These are phyloP conservation scores for Scaptomyza caliginosa DNA, from an alignment of 2,888 invertebrate species.

Conservation along the genomic window DNA sequence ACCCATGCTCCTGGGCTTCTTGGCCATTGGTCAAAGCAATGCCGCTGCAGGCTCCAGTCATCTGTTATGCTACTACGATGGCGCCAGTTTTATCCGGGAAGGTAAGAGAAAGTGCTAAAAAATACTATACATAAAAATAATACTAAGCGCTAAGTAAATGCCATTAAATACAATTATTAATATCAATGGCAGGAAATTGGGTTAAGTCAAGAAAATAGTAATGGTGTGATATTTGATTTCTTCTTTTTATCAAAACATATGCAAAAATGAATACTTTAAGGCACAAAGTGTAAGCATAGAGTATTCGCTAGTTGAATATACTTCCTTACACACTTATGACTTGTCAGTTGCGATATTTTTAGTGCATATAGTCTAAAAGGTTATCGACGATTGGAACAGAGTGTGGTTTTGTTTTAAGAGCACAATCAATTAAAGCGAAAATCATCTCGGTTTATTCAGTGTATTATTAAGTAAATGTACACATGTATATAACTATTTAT, in stretches of 20 bases:
- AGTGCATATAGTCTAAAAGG: conserved; percentile 25
- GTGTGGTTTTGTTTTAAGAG: neutral
- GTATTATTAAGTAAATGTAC: neutral
- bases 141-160: neutral
- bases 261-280: too few species aligned
- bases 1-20: conserved; percentile 66
- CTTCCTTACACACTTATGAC: neutral
- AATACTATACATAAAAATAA: neutral
- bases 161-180: neutral
- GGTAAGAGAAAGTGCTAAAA: conserved; percentile 66
- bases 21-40: conserved; percentile 61
- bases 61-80: conserved; percentile 81
- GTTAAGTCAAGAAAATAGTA: neutral
- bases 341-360: conserved; percentile 15
- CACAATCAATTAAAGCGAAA: conserved; percentile 3
- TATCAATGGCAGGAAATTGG: neutral
- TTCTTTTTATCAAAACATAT: too few species aligned
- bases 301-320: neutral
- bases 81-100: conserved; percentile 79
- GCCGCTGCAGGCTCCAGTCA: conserved; percentile 59
- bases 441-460: neutral
- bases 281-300: neutral
- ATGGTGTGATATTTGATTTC: too few species aligned
- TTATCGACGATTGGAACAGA: conserved; percentile 21
- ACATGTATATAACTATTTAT: neutral